Evolutionary conservation across 2,888 invertebrate species (phyloP).

Genomic region (Tipula confusa): DNA sequence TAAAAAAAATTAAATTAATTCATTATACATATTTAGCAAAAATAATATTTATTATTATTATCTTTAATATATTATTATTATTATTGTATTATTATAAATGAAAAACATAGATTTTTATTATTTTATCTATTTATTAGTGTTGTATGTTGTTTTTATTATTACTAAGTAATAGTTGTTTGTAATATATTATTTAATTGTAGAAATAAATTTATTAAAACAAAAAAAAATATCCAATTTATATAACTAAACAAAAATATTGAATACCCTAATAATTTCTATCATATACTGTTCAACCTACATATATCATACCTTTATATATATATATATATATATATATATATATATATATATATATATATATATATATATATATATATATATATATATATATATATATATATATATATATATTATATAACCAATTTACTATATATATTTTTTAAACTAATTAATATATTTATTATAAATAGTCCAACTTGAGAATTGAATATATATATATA

Average conservation of each 20-base stretch:
- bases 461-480: no score
- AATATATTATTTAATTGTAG: neutral
- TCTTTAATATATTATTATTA: neutral
- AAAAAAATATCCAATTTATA: neutral
- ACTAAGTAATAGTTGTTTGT: neutral
- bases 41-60: neutral
- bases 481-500: no score
- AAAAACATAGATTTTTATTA: neutral
- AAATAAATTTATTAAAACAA: neutral
- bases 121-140: slow-evolving; percentile 7
- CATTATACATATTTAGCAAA: neutral
- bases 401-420: no score
- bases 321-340: no score
- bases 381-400: no score
- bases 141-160: slow-evolving; percentile 16
- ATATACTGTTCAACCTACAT: neutral
- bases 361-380: no score
- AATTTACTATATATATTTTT: no score
- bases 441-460: no score
- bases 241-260: neutral
- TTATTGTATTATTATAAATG: neutral
- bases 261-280: neutral
- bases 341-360: no score
- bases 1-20: neutral
- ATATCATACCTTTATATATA: no score